Percentiles rank a stretch among this genome's conserved stretches.
These are phyloP conservation scores for Cyrtonyx montezumae DNA, from an alignment of 2,113 vertebrate genomes.

Conservation along the genomic window DNA sequence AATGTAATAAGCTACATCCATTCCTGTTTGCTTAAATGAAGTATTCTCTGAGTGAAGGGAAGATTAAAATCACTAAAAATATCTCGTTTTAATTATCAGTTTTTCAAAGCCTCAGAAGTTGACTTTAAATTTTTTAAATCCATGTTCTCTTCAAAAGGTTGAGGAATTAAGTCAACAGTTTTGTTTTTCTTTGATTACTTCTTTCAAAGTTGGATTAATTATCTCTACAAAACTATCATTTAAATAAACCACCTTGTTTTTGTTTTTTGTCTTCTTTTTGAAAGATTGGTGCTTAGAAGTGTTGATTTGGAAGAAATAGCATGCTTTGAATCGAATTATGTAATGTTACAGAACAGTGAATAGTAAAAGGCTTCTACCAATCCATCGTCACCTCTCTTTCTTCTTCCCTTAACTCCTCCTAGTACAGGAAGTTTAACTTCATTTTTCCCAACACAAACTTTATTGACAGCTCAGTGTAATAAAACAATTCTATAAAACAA, in stretches of 20 bases:
- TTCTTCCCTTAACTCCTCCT: background rate
- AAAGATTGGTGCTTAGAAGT: background rate
- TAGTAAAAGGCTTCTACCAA: background rate
- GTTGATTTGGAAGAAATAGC: background rate
- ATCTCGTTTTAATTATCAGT: background rate
- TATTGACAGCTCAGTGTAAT: background rate
- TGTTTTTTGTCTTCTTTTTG: background rate
- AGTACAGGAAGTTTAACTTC: background rate
- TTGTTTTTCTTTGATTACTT: background rate
- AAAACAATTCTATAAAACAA: background rate
- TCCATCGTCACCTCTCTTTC: background rate
- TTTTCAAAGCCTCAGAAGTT: background rate
- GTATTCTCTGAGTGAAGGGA: background rate
- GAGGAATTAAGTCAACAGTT: background rate
- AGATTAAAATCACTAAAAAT: background rate
- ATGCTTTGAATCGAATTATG: background rate
- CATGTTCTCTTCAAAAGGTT: background rate
- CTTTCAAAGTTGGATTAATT: too few species aligned
- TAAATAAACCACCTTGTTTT: background rate
- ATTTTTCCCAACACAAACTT: background rate
- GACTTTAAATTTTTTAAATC: background rate
- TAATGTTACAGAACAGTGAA: background rate
- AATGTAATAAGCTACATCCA: background rate
- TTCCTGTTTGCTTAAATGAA: background rate
- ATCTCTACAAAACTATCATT: background rate